Base-by-base conservation (phyloP, 2,113 vertebrate species). In the Mola mola region DNA sequence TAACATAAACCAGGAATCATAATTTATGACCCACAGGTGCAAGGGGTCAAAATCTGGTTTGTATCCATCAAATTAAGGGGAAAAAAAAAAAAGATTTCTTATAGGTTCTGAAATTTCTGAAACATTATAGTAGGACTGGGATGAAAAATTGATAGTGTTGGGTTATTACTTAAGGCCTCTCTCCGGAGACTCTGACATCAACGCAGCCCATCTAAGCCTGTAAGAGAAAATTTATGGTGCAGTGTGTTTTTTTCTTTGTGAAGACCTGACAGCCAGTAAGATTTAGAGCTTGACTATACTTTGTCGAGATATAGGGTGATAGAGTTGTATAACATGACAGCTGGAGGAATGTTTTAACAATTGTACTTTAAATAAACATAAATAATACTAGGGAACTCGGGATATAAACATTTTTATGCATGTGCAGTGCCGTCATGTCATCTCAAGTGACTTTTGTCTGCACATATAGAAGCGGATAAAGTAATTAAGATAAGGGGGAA, bases 41-140 rank as follows among this genome's bases (percentile, higher is more conserved):
- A 85, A 75, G 72, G n/a, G 83, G 88, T 85, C 85, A 84, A 78
- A 86, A 83, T 86, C 88, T 90, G 87, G 76, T 79, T 87, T 79
- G 71, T 74, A 85, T 87, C 83, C 62, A 83, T 88, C 81, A 88
- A 83, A 85, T 28, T 24, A 63, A 71, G 56, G n/a, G 9, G 9
- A 29, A 56, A 62, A 28, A 38, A 53, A 65, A 46, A 44, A 26
- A 6, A 6, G 1, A 11, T 75, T 28, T 22, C 37, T 22, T 51
- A 66, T 42, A 72, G 66, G 37, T 83, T 69, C 24, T 59, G 66
- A 75, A 63, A 51, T 48, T 76, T 49, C 28, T 65, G 71, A 43
- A 82, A 79, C n/a, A 63, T 79, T 51, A 81, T 44, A 42, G 49
- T 29, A 24, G 10, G 65, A 59, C 61, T 34, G 40, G 53, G 74